A percentile compares a stretch with the other conserved stretches of the same genome.
Evolutionary conservation across 1,140 invertebrate species (phyloP).

Genomic region (Globodera rostochiensis): DNA sequence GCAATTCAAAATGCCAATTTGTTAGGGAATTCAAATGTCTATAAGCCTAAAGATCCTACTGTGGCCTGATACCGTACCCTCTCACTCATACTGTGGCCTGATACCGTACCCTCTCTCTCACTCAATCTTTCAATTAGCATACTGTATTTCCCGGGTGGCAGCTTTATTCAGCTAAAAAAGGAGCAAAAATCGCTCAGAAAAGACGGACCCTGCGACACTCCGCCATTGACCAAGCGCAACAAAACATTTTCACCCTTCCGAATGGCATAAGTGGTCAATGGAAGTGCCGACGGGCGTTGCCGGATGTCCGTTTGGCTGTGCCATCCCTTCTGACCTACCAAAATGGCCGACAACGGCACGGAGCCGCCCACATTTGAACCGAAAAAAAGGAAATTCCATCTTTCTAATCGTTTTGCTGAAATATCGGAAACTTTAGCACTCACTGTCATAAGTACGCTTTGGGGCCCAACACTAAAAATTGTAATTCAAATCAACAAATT

Average conservation of each 20-base stretch:
- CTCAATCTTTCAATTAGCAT: too few relatives aligned
- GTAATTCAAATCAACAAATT: background rate
- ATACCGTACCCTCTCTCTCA: background rate
- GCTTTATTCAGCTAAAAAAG: too few relatives aligned
- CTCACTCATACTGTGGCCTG: background rate
- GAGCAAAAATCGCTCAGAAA: too few relatives aligned
- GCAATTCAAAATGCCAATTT: background rate
- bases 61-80: too few relatives aligned
- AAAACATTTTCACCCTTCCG: conserved; percentile 41
- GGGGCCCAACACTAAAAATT: conserved; percentile 57
- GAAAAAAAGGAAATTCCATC: background rate
- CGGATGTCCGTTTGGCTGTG: conserved; percentile 56
- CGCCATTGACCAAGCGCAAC: conserved; percentile 62
- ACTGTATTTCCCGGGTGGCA: too few relatives aligned
- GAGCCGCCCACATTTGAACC: conserved; percentile 60
- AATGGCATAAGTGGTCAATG: conserved; percentile 33
- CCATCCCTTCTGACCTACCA: conserved; percentile 61
- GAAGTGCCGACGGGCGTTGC: conserved; percentile 40
- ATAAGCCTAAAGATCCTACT: too few relatives aligned
- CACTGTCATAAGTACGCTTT: conserved; percentile 56
- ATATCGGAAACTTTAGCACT: background rate
- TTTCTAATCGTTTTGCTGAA: background rate
- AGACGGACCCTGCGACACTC: conserved; percentile 54
- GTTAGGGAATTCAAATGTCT: too few relatives aligned
- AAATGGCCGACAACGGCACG: conserved; percentile 57